A percentile compares a stretch with the other conserved stretches of the same genome.
These are phyloP conservation scores for Amniataba percoides DNA, from an alignment of 2,797 vertebrate genomes.

Conservation along the genomic window DNA sequence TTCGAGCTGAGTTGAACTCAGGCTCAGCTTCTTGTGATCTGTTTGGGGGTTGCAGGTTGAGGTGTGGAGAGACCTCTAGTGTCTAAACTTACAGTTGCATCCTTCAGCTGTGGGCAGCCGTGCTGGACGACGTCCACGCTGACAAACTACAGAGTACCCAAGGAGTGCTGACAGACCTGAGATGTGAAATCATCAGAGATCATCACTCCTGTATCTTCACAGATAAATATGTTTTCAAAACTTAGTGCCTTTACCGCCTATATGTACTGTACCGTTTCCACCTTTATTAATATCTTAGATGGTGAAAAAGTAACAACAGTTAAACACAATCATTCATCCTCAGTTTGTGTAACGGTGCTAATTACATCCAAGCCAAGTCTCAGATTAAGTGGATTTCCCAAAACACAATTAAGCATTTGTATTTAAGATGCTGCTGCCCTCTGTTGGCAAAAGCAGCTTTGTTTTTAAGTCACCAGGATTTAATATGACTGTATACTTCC, in stretches of 20 bases:
- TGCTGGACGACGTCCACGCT: not conserved
- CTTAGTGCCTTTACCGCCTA: not conserved
- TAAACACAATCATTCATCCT: not conserved
- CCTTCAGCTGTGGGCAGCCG: not conserved
- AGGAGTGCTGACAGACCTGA: not conserved
- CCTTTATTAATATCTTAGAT: not conserved
- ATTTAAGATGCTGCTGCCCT: constrained; percentile 65
- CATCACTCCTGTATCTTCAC: not conserved
- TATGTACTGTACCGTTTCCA: not conserved
- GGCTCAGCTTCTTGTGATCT: constrained; percentile 15
- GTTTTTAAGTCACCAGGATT: not conserved
- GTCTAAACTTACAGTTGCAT: constrained; percentile 40
- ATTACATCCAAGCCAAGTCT: not conserved
- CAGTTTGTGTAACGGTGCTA: not conserved
- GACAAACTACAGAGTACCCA: constrained; percentile 11
- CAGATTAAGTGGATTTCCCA: not conserved
- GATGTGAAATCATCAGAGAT: constrained; percentile 4
- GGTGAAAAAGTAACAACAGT: not conserved
- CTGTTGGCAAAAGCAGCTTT: constrained; percentile 58
- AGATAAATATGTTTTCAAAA: not conserved
- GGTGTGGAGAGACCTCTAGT: constrained; percentile 65
- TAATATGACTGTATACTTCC: not conserved
- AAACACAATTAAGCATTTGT: constrained; percentile 1
- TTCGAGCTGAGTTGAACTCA: not conserved
- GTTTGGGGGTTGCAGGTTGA: not conserved